Evolutionary conservation across 2,888 invertebrate genomes (phyloP).

Genomic region (Meta bourneti): DNA sequence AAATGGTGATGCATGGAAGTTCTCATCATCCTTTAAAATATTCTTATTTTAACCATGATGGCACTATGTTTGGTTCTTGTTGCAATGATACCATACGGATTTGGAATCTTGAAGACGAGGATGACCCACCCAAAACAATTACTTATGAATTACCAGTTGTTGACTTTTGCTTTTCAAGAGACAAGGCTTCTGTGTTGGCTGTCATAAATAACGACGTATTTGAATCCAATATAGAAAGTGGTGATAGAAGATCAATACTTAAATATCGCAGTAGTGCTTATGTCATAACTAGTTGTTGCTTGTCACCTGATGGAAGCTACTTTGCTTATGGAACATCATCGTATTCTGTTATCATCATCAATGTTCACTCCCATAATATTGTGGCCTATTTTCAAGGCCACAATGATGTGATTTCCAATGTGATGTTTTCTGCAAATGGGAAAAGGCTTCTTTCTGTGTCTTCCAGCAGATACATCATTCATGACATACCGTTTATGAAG

Average conservation of each 20-base stretch:
- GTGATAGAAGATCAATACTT: neutral
- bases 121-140: neutral
- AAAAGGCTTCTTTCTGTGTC: conserved; percentile 84
- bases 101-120: conserved; percentile 45
- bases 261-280: conserved; percentile 10
- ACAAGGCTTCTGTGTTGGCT: conserved; percentile 55
- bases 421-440: conserved; percentile 79
- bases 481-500: conserved; percentile 79
- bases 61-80: conserved; percentile 27
- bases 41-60: conserved; percentile 57
- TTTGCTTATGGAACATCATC: conserved; percentile 76
- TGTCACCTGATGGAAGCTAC: conserved; percentile 49
- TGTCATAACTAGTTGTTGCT: conserved; percentile 44
- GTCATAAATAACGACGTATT: conserved; percentile 54
- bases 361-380: conserved; percentile 34
- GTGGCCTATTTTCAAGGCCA: conserved; percentile 73
- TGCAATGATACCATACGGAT: conserved; percentile 26
- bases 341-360: conserved; percentile 70
- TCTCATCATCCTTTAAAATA: neutral
- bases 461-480: conserved; percentile 84
- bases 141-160: neutral
- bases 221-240: conserved; percentile 41
- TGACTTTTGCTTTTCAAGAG: conserved; percentile 43
- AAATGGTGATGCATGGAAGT: neutral
- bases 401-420: conserved; percentile 34